Evolutionary conservation across 2,113 vertebrate genomes (phyloP).

Genomic region (Lophius piscatorius): DNA sequence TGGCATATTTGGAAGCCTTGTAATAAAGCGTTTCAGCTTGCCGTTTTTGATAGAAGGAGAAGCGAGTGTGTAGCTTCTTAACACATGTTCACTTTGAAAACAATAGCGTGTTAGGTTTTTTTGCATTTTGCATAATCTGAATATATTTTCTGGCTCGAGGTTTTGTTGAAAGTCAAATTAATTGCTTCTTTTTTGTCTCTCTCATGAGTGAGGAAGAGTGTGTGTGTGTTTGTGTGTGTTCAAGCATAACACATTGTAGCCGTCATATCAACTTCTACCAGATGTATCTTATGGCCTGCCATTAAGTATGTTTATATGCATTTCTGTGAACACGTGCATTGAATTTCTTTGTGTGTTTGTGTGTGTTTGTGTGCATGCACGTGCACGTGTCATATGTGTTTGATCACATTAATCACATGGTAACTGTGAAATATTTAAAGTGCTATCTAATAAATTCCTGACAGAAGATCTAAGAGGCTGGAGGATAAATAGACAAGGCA

Average conservation of each 20-base stretch:
- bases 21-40: slow-evolving; percentile 79
- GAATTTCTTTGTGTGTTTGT: slow-evolving; percentile 34
- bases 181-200: slow-evolving; percentile 80
- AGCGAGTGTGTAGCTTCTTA: slow-evolving; percentile 72
- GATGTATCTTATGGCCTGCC: slow-evolving; percentile 33
- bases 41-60: slow-evolving; percentile 73
- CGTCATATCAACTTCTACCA: slow-evolving; percentile 48
- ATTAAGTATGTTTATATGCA: slow-evolving; percentile 29
- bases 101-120: slow-evolving; percentile 74
- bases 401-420: slow-evolving; percentile 41
- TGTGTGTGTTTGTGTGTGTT: slow-evolving; percentile 2
- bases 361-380: slow-evolving; percentile 7
- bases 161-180: slow-evolving; percentile 86
- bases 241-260: slow-evolving; percentile 33
- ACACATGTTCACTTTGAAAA: slow-evolving; percentile 85
- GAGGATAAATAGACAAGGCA: too few species aligned
- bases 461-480: slow-evolving; percentile 43
- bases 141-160: slow-evolving; percentile 84
- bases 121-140: slow-evolving; percentile 85
- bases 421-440: slow-evolving; percentile 33
- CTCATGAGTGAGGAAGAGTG: slow-evolving; percentile 48
- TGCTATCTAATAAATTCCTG: slow-evolving; percentile 26
- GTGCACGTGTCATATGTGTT: slow-evolving; percentile 17
- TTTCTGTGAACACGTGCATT: not conserved
- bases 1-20: slow-evolving; percentile 71